phyloP scores from a whole-genome alignment of 2,113 vertebrate genomes.

The Cyanoderma ruficeps region DNA sequence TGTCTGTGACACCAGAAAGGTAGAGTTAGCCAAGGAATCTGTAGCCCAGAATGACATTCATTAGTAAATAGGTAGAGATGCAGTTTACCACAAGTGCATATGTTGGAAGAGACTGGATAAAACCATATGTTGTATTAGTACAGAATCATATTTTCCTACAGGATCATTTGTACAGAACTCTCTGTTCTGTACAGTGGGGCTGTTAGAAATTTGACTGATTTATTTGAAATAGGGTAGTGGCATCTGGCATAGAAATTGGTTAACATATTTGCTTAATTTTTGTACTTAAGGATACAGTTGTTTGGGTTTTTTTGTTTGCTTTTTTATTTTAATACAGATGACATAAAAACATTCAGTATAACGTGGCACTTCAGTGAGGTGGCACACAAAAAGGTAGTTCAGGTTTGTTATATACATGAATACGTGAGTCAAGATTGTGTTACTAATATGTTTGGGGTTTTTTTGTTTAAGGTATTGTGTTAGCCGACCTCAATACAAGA shows the following conservation, averaged over 20 bases:
- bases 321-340: background rate
- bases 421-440: background rate
- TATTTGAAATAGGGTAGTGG: background rate
- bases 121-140: background rate
- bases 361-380: background rate
- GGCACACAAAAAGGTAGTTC: background rate
- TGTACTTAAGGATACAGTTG: background rate
- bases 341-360: background rate
- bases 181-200: too few relatives aligned
- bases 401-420: background rate
- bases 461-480: conserved; percentile 89
- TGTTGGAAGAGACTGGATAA: background rate
- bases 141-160: background rate
- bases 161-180: background rate
- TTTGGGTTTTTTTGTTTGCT: background rate
- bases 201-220: background rate
- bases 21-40: background rate
- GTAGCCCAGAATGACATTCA: background rate
- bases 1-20: background rate
- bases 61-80: background rate
- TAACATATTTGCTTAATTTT: background rate
- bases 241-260: background rate
- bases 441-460: background rate
- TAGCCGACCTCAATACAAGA: conserved; percentile 97
- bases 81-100: accelerated